Conservation (phyloP, 2,113 vertebrate species). For the Gulo gulo region DNA sequence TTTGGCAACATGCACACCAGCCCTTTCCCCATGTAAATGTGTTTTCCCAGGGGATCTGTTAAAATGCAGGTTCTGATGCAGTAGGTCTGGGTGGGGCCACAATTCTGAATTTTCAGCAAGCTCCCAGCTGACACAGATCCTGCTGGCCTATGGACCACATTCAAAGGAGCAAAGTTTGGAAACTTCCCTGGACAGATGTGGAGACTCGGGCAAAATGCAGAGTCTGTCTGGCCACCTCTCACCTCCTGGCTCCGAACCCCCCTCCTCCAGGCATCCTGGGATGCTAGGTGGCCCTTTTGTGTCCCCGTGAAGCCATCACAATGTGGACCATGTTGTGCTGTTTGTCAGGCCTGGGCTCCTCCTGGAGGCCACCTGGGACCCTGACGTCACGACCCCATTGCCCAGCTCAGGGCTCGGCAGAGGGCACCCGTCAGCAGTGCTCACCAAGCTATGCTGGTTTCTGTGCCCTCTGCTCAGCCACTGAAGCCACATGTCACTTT, state of each 20-base stretch:
- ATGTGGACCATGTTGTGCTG: fast-evolving
- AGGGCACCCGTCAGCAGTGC: too few species aligned
- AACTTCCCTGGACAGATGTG: fast-evolving
- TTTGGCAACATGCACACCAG: background rate
- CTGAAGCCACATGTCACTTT: fast-evolving
- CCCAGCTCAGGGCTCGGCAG: background rate
- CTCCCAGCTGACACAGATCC: too few species aligned
- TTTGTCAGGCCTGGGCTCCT: background rate
- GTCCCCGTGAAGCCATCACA: fast-evolving
- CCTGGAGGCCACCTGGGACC: background rate
- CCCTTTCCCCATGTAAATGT: fast-evolving
- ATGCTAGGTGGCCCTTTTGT: background rate
- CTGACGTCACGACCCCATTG: fast-evolving
- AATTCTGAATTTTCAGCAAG: background rate
- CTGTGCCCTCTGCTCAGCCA: background rate
- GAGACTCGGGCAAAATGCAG: background rate
- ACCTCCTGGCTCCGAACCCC: background rate
- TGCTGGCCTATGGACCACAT: background rate
- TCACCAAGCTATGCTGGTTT: too few species aligned
- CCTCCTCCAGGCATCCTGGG: background rate
- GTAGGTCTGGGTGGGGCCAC: too few species aligned
- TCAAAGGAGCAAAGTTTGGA: background rate
- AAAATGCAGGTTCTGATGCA: background rate
- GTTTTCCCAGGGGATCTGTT: background rate
- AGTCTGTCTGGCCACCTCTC: fast-evolving